These are phyloP conservation scores for Caradrina kadenii DNA, from an alignment of 2,888 invertebrate genomes.

Conservation along the genomic window DNA sequence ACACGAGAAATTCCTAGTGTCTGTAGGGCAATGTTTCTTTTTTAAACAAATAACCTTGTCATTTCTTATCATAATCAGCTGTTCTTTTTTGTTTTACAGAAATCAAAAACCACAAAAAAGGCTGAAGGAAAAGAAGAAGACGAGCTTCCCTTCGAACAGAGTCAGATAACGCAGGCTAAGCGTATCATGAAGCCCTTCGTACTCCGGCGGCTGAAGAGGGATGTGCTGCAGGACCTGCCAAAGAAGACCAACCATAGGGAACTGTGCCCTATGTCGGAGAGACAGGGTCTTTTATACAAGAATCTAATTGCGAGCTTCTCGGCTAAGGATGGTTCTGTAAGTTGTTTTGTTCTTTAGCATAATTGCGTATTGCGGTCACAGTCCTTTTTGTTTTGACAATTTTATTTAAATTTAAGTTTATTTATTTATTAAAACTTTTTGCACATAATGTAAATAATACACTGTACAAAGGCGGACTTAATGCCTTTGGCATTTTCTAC, in stretches of 20 bases:
- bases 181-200: constrained; percentile 99
- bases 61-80: no score
- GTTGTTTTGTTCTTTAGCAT: constrained; percentile 44
- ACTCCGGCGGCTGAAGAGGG: constrained; percentile 95
- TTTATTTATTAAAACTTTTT: no score
- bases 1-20: no score
- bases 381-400: no score
- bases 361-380: no score
- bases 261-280: constrained; percentile 91
- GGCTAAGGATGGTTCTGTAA: constrained; percentile 91
- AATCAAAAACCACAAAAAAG: constrained; percentile 89
- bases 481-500: no score
- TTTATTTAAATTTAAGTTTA: no score
- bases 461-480: no score
- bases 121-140: constrained; percentile 89
- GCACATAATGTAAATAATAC: no score
- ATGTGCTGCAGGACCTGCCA: constrained; percentile 96
- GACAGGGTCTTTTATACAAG: constrained; percentile 94
- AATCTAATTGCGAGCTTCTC: constrained; percentile 93
- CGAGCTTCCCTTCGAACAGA: constrained; percentile 95
- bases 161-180: constrained; percentile 97
- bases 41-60: no score
- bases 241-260: constrained; percentile 94
- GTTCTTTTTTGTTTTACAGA: constrained; percentile 73
- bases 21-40: no score